Conservation (phyloP, 2,888 invertebrate species). For the Girardia tigrina region DNA sequence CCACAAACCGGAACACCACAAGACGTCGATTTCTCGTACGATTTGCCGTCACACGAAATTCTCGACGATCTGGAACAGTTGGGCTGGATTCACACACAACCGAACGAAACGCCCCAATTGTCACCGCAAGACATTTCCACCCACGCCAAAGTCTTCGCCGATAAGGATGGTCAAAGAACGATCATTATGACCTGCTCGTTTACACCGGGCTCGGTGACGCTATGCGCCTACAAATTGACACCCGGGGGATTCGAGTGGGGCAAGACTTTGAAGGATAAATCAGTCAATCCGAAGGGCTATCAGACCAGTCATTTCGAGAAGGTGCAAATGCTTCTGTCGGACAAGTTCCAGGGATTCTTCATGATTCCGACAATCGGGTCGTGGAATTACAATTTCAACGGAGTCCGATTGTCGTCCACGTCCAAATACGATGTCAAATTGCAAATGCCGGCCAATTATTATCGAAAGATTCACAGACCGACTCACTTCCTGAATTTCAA, state of each 20-base stretch:
- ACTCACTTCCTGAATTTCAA: slow-evolving; percentile 96
- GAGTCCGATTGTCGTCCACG: slow-evolving; percentile 85
- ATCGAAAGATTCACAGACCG: slow-evolving; percentile 92
- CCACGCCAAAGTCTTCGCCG: slow-evolving; percentile 57
- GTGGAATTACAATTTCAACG: slow-evolving; percentile 99
- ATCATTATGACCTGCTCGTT: slow-evolving; percentile 94
- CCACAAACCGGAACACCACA: slow-evolving; percentile 99
- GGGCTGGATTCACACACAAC: slow-evolving; percentile 95
- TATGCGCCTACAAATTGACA: slow-evolving; percentile 94
- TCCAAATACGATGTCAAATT: slow-evolving; percentile 95
- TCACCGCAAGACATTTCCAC: slow-evolving; percentile 69
- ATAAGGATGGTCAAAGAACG: slow-evolving; percentile 59
- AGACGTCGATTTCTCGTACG: slow-evolving; percentile 81
- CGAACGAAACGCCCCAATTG: slow-evolving; percentile 91
- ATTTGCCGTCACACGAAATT: slow-evolving; percentile 81
- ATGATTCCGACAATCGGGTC: slow-evolving; percentile 96
- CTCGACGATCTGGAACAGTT: slow-evolving; percentile 88
- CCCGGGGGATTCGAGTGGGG: slow-evolving; percentile 99
- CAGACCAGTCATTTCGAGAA: slow-evolving; percentile 46
- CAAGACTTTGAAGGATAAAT: slow-evolving; percentile 87
- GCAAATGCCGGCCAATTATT: slow-evolving; percentile 95
- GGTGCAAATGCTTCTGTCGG: slow-evolving; percentile 82
- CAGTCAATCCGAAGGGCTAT: slow-evolving; percentile 85
- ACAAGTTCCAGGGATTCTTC: slow-evolving; percentile 93
- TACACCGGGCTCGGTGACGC: slow-evolving; percentile 92